Base-by-base conservation (phyloP, 2,888 invertebrate genomes). In the Autographa pulchrina region DNA sequence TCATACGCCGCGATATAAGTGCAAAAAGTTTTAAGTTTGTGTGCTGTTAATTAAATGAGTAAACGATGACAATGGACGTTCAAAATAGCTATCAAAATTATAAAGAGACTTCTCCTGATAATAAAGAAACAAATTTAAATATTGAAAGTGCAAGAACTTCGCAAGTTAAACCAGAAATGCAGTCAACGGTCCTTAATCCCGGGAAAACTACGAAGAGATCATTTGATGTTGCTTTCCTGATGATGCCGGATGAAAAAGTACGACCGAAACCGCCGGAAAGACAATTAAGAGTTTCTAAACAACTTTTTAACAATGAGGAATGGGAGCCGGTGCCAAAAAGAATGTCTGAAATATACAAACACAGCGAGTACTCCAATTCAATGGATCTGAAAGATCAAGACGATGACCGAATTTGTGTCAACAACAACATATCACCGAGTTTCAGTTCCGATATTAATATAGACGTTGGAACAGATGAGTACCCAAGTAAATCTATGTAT, bases 211-310 rank as follows among this genome's bases (percentile, higher is more conserved):
- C 96, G 82, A 99, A 99, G 87, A 96, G 99, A 18, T 98, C 98
- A 0, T 99, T 99, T 89, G 98, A 99, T 90, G 98, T 99, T 13
- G 98, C 98, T 0, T 99, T 99, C 86, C 93, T 99, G 35, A 98
- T 98, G 96, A 97, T 98, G 91, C 98, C 98, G 1, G 98, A 98
- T 89, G 98, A 98, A 76, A 98, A 98, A 86, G 92, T 98, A 62
- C 97, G 97, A 66, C 96, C 97, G 62, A 97, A 97, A 83, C 96
- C 96, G 79, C 95, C 93, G 62, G 96, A 96, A 75, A 94, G 96
- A 79, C 96, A 96, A 86, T 91, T 96, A 43, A 89, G 96, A 86
- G 93, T 96, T 31, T 94, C 96, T 0, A 96, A 96, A 79, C 95
- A 96, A 81, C 87, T 96, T 58, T 95, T 96, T 68, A 92, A 92